phyloP scores from a whole-genome alignment of 2,113 vertebrate genomes.

The Erinaceus europaeus region DNA sequence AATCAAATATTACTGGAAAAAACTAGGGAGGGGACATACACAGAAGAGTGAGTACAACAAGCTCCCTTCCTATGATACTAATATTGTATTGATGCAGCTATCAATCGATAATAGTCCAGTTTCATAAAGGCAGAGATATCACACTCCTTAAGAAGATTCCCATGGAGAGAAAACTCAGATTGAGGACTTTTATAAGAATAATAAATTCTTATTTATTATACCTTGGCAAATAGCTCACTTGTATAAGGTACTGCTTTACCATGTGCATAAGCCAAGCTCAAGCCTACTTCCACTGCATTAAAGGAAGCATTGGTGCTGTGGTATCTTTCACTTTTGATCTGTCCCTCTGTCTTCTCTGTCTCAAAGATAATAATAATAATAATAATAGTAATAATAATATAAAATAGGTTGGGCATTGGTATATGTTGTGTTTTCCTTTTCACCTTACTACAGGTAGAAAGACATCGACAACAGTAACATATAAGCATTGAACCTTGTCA shows the following conservation, averaged over 20 bases:
- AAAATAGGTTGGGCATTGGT: neutral
- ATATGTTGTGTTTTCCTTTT: neutral
- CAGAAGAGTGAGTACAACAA: neutral
- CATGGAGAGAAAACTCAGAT: neutral
- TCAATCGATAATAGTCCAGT: constrained; percentile 30
- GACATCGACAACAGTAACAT: neutral
- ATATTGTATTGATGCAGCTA: constrained; percentile 3
- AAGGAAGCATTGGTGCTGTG: too few species aligned
- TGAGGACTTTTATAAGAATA: neutral
- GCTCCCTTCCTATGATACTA: neutral
- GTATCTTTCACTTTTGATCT: too few species aligned
- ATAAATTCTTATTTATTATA: too few species aligned
- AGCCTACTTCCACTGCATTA: too few species aligned
- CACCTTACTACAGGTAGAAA: neutral
- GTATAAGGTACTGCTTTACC: too few species aligned
- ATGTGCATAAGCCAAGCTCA: too few species aligned
- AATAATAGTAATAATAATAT: too few species aligned
- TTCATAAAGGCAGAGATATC: neutral
- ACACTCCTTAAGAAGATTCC: neutral
- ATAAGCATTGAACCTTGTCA: neutral
- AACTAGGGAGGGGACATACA: neutral
- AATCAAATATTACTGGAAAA: constrained; percentile 50
- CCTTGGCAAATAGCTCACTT: too few species aligned
- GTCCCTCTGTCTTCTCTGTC: too few species aligned
- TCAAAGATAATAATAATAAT: too few species aligned